Percentiles rank a stretch among this genome's conserved stretches.
Evolutionary conservation across 2,113 vertebrate species (phyloP).

Genomic region (Ascaphus truei): DNA sequence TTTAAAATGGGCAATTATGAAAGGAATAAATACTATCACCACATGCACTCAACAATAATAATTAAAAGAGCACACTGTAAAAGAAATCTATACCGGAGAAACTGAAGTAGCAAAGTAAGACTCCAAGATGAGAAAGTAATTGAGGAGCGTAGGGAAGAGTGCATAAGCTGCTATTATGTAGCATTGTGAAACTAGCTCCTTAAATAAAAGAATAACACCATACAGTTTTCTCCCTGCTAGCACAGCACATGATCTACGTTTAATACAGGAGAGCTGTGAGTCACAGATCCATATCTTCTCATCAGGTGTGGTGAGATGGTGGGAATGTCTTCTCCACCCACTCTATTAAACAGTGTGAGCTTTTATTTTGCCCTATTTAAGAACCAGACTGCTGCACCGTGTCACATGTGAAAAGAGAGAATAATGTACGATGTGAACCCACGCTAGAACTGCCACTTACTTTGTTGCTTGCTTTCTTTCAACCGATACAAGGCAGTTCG

Average conservation of each 20-base stretch:
- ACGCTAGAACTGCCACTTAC: constrained; percentile 8
- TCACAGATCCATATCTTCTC: constrained; percentile 36
- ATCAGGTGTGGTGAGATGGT: constrained; percentile 33
- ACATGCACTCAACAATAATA: constrained; percentile 37
- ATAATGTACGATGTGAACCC: constrained; percentile 29
- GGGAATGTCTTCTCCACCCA: constrained; percentile 35
- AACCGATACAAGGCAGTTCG: constrained; percentile 24
- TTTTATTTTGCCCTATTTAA: constrained; percentile 37
- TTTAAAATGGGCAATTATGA: constrained; percentile 39
- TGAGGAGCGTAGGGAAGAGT: constrained; percentile 15
- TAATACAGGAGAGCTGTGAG: constrained; percentile 46
- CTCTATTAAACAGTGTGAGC: constrained; percentile 37
- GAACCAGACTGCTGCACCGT: constrained; percentile 32
- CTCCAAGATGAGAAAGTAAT: constrained; percentile 28
- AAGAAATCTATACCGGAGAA: constrained; percentile 30
- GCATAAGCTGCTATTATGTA: background rate
- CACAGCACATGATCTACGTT: constrained; percentile 42
- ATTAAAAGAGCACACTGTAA: constrained; percentile 28
- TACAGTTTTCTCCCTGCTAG: constrained; percentile 47
- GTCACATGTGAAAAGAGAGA: constrained; percentile 27
- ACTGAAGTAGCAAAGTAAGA: constrained; percentile 30
- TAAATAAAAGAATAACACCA: constrained; percentile 47
- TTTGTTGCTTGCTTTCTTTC: constrained; percentile 18
- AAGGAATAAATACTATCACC: constrained; percentile 37
- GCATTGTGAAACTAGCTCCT: constrained; percentile 46